Percentiles rank a stretch among this genome's conserved stretches.
Conservation (phyloP, 2,797 vertebrate genomes). For the Anniella stebbinsi region DNA sequence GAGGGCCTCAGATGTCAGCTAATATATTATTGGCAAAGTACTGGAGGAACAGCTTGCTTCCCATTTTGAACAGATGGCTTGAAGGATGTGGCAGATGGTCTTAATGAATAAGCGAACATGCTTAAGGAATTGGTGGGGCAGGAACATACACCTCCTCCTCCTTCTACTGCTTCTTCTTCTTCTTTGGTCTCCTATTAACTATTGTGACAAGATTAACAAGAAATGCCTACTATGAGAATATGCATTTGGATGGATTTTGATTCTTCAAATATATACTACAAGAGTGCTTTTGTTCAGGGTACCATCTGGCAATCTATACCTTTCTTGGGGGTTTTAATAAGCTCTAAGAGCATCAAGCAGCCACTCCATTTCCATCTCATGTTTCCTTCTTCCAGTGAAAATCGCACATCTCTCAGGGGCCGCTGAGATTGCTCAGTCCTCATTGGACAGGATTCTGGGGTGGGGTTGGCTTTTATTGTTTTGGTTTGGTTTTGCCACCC, state of each 20-base stretch:
- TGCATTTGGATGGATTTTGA: not conserved
- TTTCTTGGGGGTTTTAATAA: no score
- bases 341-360: no score
- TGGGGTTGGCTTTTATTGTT: not conserved
- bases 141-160: no score
- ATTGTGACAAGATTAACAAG: not conserved
- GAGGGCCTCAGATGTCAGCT: no score
- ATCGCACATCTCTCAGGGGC: not conserved
- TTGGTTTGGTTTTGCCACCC: not conserved
- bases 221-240: not conserved
- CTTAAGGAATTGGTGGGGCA: not conserved
- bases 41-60: not conserved
- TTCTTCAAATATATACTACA: not conserved
- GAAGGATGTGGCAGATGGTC: not conserved
- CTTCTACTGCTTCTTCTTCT: no score
- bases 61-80: not conserved
- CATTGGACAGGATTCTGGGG: not conserved
- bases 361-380: no score
- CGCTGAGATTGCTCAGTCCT: no score
- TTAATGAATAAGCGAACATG: not conserved
- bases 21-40: no score
- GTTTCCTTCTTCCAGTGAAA: not conserved
- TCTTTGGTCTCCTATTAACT: not conserved
- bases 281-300: not conserved
- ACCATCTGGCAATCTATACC: no score